phyloP scores from a whole-genome alignment of 2,797 vertebrate genomes.

The Pipistrellus pygmaeus region DNA sequence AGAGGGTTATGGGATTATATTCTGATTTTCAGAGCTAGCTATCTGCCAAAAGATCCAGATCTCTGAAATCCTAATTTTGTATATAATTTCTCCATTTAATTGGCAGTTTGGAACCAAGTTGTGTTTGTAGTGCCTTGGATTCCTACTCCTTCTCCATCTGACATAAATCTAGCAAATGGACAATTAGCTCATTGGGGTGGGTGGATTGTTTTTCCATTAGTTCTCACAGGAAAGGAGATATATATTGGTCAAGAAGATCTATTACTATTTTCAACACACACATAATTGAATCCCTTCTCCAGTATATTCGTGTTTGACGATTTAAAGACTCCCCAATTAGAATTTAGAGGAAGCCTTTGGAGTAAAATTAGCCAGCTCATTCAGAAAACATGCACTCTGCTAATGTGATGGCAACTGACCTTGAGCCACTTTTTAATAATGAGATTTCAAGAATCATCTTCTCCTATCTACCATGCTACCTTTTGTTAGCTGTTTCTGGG shows the following conservation, averaged over 20 bases:
- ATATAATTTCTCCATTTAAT: constrained; percentile 81
- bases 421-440: constrained; percentile 68
- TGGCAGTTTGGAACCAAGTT: constrained; percentile 81
- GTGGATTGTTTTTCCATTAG: constrained; percentile 45
- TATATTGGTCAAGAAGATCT: constrained; percentile 47
- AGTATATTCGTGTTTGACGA: constrained; percentile 54
- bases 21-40: constrained; percentile 58
- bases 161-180: constrained; percentile 75
- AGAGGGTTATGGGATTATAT: constrained; percentile 19
- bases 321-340: constrained; percentile 63
- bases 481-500: constrained; percentile 63
- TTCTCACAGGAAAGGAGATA: constrained; percentile 49
- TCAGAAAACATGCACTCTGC: constrained; percentile 49
- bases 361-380: constrained; percentile 62
- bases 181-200: constrained; percentile 20
- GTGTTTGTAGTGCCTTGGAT: constrained; percentile 57
- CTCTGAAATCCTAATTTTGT: constrained; percentile 82
- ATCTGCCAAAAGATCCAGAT: constrained; percentile 65
- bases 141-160: constrained; percentile 64
- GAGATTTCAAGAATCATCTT: constrained; percentile 67
- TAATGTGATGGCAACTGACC: constrained; percentile 58
- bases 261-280: constrained; percentile 55
- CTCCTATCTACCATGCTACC: background rate
- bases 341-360: constrained; percentile 53
- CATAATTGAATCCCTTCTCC: constrained; percentile 58